Evolutionary conservation across 2,888 invertebrate species (phyloP), one percentile per base, ranked within the genome.

Genomic region (Gastrophysa polygoni): DNA sequence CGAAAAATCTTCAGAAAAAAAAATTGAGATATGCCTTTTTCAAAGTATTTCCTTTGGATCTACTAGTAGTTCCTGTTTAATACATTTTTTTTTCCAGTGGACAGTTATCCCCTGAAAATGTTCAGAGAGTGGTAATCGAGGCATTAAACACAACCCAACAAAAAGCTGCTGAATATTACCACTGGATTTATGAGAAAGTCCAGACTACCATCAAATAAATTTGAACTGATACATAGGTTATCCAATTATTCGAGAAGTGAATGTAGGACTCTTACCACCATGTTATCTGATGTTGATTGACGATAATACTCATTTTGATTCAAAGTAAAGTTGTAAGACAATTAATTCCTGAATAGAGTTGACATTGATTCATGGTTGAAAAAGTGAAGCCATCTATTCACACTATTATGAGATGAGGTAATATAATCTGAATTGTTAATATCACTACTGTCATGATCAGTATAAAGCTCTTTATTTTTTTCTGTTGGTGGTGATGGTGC

Each of bases 111-210:
- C 91, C 92, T 6, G 91, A 91, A 80, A 90, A 88, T 75, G 83
- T 92, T 55, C 88, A 89, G 71, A 88, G 85, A 80, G 89, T 89
- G 64, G 88, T 89, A 0, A 80, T 85, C 63, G 81, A 84, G 46
- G 89, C 89, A 0, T 82, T 91, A 11, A 89, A 91, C 72, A 86
- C 87, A 61, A 91, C 91, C 14, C 86, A 88, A 71, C 81, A 83
- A 69, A 88, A 87, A 63, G 88, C 91, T 57, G 82, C 86, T 7
- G 85, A 89, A 68, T 91, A 89, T 74, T 90, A 89, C 77, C 86
- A 88, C 75, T 91, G 91, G 89, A 86, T 91, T 70, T 88, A 90
- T 79, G 86, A 93, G 82, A 91, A 95, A 85, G 88, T 92, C 34
- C 88, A 91, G 79, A 77, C 77, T 21, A 77, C 71, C 61, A 78